A percentile compares a stretch with the other conserved stretches of the same genome.
Evolutionary conservation across 2,113 vertebrate species (phyloP).

Genomic region (Nematolebias whitei): DNA sequence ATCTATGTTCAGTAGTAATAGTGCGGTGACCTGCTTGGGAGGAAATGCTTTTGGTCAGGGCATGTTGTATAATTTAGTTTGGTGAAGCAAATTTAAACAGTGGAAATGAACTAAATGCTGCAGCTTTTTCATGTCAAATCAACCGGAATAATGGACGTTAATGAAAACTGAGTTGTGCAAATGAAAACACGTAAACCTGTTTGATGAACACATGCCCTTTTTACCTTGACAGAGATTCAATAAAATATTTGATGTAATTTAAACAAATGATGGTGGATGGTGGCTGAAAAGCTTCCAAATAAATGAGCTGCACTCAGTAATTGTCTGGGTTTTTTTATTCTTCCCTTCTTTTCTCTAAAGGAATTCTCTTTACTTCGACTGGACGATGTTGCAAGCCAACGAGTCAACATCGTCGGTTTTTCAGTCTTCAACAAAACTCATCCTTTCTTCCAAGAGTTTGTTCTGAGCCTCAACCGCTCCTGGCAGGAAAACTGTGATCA

Average conservation of each 20-base stretch:
- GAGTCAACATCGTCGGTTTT: conserved; percentile 95
- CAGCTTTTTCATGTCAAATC: conserved; percentile 43
- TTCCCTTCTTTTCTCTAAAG: conserved; percentile 68
- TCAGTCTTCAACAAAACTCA: conserved; percentile 97
- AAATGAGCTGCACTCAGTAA: not conserved
- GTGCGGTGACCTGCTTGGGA: conserved; percentile 12
- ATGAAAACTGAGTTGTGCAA: conserved; percentile 47
- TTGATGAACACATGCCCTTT: conserved; percentile 42
- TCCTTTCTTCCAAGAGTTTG: conserved; percentile 94
- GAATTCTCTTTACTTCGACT: conserved; percentile 93
- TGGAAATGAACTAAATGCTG: conserved; percentile 36
- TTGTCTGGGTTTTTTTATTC: conserved; percentile 1
- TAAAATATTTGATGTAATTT: conserved; percentile 26
- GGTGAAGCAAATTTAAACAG: conserved; percentile 29
- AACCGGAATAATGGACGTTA: conserved; percentile 42
- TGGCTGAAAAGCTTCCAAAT: not conserved
- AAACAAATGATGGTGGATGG: conserved; percentile 19
- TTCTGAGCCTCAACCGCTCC: conserved; percentile 94
- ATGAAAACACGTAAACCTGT: conserved; percentile 48
- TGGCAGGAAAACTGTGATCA: conserved; percentile 99
- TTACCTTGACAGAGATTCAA: conserved; percentile 40
- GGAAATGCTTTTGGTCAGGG: conserved; percentile 19
- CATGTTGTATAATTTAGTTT: conserved; percentile 30
- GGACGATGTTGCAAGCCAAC: conserved; percentile 86
- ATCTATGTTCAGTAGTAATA: conserved; percentile 14